Conservation (phyloP, 2,888 invertebrate species). For the Gibbula magus region DNA sequence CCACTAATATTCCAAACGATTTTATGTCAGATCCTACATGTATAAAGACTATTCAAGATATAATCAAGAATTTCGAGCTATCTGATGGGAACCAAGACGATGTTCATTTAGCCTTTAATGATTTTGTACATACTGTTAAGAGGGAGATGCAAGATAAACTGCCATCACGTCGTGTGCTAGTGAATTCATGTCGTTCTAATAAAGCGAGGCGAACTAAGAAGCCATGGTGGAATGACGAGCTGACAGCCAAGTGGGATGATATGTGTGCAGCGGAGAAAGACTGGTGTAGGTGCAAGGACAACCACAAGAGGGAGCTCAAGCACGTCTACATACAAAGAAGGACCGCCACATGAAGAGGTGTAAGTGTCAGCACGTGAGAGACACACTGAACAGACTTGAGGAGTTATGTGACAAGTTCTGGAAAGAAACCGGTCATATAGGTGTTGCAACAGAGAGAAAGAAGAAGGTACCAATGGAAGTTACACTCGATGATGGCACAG, state of each 20-base stretch:
- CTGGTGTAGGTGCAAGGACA: not conserved
- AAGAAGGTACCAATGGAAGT: not conserved
- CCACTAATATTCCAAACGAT: no score
- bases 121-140: not conserved
- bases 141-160: not conserved
- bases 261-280: conserved; percentile 9
- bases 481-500: not conserved
- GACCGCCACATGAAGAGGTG: not conserved
- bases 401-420: not conserved
- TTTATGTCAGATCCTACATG: no score
- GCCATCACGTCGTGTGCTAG: not conserved
- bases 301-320: not conserved
- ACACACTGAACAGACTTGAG: not conserved
- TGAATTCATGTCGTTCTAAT: not conserved
- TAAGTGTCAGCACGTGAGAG: not conserved
- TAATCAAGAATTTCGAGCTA: not conserved
- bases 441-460: not conserved
- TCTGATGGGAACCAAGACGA: not conserved
- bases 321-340: not conserved
- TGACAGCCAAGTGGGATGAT: not conserved
- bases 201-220: not conserved
- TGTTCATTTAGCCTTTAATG: not conserved
- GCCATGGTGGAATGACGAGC: conserved; percentile 1
- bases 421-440: not conserved
- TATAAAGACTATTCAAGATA: not conserved